Evolutionary conservation across 2,113 vertebrate genomes (phyloP), one percentile per base, ranked within the genome.

Genomic region (Calonectris borealis): DNA sequence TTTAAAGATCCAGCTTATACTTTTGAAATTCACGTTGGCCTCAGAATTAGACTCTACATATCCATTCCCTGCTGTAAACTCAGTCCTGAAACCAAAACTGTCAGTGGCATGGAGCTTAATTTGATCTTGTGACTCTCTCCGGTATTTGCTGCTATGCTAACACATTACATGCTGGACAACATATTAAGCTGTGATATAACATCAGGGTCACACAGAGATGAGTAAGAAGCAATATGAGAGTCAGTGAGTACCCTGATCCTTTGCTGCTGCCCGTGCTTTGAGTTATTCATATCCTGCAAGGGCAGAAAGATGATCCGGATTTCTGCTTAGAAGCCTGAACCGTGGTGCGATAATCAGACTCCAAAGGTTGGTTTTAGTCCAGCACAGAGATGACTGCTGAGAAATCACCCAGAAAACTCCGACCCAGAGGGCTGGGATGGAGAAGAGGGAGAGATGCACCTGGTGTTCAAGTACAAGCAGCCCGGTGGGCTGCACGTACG

Each of bases 171-270:
- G 97, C 90, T 73, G 72, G 61, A 91, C 88, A 92, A 81, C 72
- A 88, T 69, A 94, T 90, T 96, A 95, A 94, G 84, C 65, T 92
- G 83, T 73, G 91, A 90, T 90, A 78, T 80, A 96, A 95, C 52
- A 95, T 94, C 80, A 80, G 93, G 84, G 94, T 96, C 93, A 96
- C 88, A 92, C 29, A 62, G 72, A 69, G 68, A 73, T 40, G 84
- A 94, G 51, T 83, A 97, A 97, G 82, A 85, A 77, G 95, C 51
- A 88, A 93, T 52, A 70, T 64, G 38, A 95, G 95, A 94, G 73
- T 22, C 86, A 2, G 2, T 16, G 60, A 72, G 55, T 49, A 88
- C 34, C 64, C 77, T 58, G 58, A 85, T 92, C 83, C 86, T 78
- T 73, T 9, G 7, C 64, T 93, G 62, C 80, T 44, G 87, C 58